phyloP scores from a whole-genome alignment of 2,888 invertebrate species.

The Megalurothrips usitatus region DNA sequence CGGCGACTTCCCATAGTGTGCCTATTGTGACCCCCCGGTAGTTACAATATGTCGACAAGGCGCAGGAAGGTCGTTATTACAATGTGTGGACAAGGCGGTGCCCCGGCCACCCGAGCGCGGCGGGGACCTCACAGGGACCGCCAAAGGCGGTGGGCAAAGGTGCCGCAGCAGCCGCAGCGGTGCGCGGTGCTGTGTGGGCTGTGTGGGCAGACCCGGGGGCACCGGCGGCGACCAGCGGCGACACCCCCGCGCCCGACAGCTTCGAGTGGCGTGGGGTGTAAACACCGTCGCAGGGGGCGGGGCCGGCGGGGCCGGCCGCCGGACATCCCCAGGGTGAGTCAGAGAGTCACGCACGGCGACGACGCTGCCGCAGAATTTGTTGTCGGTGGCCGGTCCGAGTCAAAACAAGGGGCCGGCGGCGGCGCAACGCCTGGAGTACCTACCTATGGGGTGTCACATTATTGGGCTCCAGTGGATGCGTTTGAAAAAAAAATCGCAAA shows the following conservation, averaged over 20 bases:
- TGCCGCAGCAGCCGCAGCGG: not conserved
- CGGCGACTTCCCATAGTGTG: not conserved
- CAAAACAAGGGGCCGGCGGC: too few species aligned
- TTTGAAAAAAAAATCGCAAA: too few species aligned
- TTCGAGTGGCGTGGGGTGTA: not conserved
- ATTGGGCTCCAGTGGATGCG: too few species aligned
- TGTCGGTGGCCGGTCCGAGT: too few species aligned
- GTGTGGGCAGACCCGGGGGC: not conserved
- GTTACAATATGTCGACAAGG: constrained; percentile 18
- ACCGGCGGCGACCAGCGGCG: not conserved
- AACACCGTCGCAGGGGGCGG: not conserved
- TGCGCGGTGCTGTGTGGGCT: not conserved
- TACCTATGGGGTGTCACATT: too few species aligned
- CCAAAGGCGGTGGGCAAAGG: not conserved
- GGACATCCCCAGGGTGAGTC: too few species aligned
- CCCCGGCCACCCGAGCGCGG: not conserved
- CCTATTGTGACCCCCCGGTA: not conserved
- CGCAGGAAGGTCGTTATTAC: constrained; percentile 4
- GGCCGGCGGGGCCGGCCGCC: not conserved
- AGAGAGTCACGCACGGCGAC: too few species aligned
- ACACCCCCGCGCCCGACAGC: not conserved
- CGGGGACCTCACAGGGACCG: not conserved
- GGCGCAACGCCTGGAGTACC: too few species aligned
- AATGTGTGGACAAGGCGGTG: constrained; percentile 13
- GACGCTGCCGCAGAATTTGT: too few species aligned